Percentiles rank a stretch among this genome's conserved stretches.
phyloP scores from a whole-genome alignment of 2,113 vertebrate species.

The Balaeniceps rex region DNA sequence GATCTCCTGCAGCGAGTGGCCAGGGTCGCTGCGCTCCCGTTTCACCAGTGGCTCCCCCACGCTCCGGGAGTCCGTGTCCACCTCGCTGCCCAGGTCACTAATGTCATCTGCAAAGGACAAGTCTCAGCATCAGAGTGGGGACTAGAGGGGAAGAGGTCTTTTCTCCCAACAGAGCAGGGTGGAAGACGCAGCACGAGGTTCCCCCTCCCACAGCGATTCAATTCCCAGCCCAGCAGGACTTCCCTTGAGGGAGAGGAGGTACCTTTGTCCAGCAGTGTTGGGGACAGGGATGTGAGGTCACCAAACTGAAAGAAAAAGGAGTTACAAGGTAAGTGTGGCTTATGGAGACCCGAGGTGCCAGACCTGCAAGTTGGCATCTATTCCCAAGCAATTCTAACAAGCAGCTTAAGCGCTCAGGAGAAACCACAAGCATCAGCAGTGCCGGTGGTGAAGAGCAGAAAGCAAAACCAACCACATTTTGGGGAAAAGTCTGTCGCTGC shows the following conservation, averaged over 20 bases:
- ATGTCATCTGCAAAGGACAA: conserved; percentile 80
- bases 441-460: background rate
- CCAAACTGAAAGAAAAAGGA: conserved; percentile 83
- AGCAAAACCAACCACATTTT: background rate
- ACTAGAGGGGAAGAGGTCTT: fast-evolving
- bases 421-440: background rate
- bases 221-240: background rate
- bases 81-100: conserved; percentile 78
- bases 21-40: conserved; percentile 86
- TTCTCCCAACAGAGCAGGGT: background rate
- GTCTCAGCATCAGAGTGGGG: background rate
- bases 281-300: conserved; percentile 89
- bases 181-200: fast-evolving
- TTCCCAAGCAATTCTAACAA: background rate
- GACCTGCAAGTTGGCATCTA: background rate
- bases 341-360: background rate
- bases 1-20: conserved; percentile 89
- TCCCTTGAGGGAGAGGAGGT: background rate
- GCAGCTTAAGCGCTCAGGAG: background rate
- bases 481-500: background rate
- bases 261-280: conserved; percentile 92
- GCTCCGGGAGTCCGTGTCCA: conserved; percentile 51
- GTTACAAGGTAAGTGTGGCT: background rate
- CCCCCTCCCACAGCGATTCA: background rate
- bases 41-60: conserved; percentile 87